Conservation (phyloP, 92 coral and sea anemone species). For the Micromussa lordhowensis region DNA sequence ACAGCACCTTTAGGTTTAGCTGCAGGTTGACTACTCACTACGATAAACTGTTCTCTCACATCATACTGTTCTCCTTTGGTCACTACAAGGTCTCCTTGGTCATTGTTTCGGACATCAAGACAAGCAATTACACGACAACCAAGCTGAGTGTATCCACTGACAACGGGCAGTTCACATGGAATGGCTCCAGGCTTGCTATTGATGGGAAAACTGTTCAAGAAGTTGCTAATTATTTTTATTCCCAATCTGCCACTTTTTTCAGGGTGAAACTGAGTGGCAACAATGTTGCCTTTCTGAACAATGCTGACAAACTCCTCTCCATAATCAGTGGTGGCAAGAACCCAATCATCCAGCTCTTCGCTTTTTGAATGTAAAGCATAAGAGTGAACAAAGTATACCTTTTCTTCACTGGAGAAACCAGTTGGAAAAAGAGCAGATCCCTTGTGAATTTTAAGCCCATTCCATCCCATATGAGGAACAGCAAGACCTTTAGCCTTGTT, state of each 20-base stretch:
- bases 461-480: slow-evolving; percentile 76
- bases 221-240: slow-evolving; percentile 41
- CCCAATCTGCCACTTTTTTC: slow-evolving; percentile 68
- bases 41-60: slow-evolving; percentile 45
- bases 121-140: slow-evolving; percentile 63
- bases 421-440: slow-evolving; percentile 34
- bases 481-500: slow-evolving; percentile 45
- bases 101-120: slow-evolving; percentile 64
- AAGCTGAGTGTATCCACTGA: slow-evolving; percentile 45
- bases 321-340: slow-evolving; percentile 61
- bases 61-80: slow-evolving; percentile 73
- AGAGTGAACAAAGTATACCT: slow-evolving; percentile 70
- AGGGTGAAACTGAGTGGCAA: slow-evolving; percentile 72
- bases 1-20: slow-evolving; percentile 47
- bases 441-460: slow-evolving; percentile 56
- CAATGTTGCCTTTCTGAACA: slow-evolving; percentile 52
- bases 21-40: not conserved
- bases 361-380: slow-evolving; percentile 45
- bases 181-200: not conserved
- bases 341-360: slow-evolving; percentile 40
- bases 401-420: slow-evolving; percentile 35
- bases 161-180: slow-evolving; percentile 20
- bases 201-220: slow-evolving; percentile 31
- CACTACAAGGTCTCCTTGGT: slow-evolving; percentile 64
- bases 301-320: slow-evolving; percentile 62